phyloP scores from a whole-genome alignment of 92 coral and sea anemone genomes.

The Epizoanthus ramosus region DNA sequence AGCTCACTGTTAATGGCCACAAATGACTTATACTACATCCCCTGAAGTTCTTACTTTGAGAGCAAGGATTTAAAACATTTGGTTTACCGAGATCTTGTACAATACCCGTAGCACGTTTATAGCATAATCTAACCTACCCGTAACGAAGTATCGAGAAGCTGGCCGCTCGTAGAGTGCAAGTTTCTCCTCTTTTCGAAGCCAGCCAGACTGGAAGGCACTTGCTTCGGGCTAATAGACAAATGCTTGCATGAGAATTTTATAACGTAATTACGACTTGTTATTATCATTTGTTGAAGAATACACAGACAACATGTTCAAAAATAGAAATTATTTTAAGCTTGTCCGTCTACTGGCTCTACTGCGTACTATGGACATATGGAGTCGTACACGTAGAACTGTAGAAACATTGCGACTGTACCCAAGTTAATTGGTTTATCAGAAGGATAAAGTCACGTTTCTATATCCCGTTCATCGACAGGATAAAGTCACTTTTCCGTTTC shows the following conservation, averaged over 20 bases:
- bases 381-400: background rate
- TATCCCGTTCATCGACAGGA: too few relatives aligned
- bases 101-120: background rate
- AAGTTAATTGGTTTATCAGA: too few relatives aligned
- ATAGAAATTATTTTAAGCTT: background rate
- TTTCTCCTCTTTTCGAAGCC: slow-evolving; percentile 2
- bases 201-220: background rate
- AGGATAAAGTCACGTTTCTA: too few relatives aligned
- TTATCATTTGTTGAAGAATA: slow-evolving; percentile 22
- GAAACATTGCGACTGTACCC: too few relatives aligned
- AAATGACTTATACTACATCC: slow-evolving; percentile 82
- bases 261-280: slow-evolving; percentile 1
- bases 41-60: slow-evolving; percentile 26
- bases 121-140: background rate
- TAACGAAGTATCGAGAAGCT: background rate
- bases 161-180: background rate
- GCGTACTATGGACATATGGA: background rate
- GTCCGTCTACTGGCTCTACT: slow-evolving; percentile 7
- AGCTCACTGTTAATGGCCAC: slow-evolving; percentile 17
- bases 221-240: slow-evolving; percentile 12
- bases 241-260: background rate
- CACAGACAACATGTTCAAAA: background rate
- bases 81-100: background rate
- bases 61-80: background rate
- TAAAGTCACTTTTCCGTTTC: too few relatives aligned